Evolutionary conservation across 2,113 vertebrate genomes (phyloP), one percentile per base, ranked within the genome.

Genomic region (Procapra przewalskii): DNA sequence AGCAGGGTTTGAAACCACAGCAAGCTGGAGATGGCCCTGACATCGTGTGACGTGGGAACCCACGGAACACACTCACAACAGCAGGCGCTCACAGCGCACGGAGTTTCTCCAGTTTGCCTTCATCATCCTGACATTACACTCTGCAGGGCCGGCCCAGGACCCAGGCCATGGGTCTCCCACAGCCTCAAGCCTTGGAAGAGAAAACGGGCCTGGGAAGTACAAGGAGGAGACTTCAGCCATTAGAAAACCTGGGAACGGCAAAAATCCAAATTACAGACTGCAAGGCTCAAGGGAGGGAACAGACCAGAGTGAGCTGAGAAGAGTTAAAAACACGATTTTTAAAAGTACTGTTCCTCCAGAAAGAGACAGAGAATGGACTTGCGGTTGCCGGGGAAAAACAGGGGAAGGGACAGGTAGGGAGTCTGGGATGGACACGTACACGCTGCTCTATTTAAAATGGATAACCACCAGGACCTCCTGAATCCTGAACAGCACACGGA

Each of bases 1-100:
- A 54, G 27, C 60, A n/a, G 23, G 59, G 90, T 88, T 33, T 86
- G 60, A 97, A 88, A 81, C 52, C 81, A 64, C 2, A 7, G 71
- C 54, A 93, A 67, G 89, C 17, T 23, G 45, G 36, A 62, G n/a
- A 57, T 3, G 5, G 33, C 54, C 75, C 12, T 1, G 0, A 29
- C 6, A 40, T 21, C 10, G 0, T 33, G 80, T 80, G 36, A 5
- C 31, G 16, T 27, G 67, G 36, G 33, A 55, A 62, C 54, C 75
- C 85, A 48, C 6, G 9, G 81, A 29, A 71, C 50, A 59, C 19
- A 54, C 8, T 3, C 0, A 1, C 79, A 19, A 62, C 43, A 10
- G 62, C 54, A 17, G 33, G 36, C 45, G 83, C 21, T 48, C 31
- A 2, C 2, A 15, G 23, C 17, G 27, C 4, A 12, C 11, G 1